A percentile compares a stretch with the other conserved stretches of the same genome.
Conservation (phyloP, 1,140 invertebrate genomes). For the Ceratina japonica region DNA sequence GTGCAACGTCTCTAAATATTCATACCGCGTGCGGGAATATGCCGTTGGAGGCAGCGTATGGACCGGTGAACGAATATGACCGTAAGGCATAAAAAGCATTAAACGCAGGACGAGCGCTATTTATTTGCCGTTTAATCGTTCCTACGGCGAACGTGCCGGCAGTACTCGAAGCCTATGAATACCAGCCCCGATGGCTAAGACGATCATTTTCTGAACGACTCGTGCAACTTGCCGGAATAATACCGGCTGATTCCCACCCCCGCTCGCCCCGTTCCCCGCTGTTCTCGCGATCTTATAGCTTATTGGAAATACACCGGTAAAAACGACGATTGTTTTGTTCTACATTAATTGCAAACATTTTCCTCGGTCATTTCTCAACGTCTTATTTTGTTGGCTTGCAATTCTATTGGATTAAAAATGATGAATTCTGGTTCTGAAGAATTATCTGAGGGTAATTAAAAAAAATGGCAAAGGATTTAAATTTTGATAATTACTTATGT, state of each 20-base stretch:
- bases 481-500: too few species aligned
- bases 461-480: too few species aligned
- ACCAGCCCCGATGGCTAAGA: neutral
- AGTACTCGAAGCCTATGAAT: slow-evolving; percentile 15
- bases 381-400: too few species aligned
- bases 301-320: neutral
- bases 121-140: slow-evolving; percentile 60
- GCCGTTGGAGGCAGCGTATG: slow-evolving; percentile 42
- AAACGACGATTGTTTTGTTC: neutral
- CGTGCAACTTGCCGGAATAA: neutral
- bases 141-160: slow-evolving; percentile 34
- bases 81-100: slow-evolving; percentile 58
- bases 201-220: neutral
- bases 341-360: neutral
- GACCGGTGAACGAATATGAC: slow-evolving; percentile 54
- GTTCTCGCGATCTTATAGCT: neutral
- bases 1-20: slow-evolving; percentile 55
- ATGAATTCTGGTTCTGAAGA: too few species aligned
- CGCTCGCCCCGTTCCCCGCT: neutral
- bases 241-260: neutral
- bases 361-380: neutral
- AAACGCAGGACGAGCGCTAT: slow-evolving; percentile 52
- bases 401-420: too few species aligned
- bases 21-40: slow-evolving; percentile 55
- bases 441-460: too few species aligned